Evolutionary conservation across 1,140 invertebrate genomes (phyloP).

Genomic region (Diorhabda sublineata): DNA sequence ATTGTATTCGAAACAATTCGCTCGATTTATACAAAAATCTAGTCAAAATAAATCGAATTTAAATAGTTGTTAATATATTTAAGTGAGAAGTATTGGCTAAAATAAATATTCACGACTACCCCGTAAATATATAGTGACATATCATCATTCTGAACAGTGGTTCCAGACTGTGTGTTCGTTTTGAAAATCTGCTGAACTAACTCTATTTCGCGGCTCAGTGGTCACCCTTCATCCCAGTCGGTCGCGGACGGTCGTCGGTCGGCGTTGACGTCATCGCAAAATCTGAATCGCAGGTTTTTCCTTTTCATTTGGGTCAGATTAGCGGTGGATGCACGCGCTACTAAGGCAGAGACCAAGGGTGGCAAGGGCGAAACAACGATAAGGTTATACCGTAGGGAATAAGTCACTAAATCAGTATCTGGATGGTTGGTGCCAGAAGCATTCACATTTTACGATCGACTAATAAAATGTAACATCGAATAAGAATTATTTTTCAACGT

Average conservation of each 20-base stretch:
- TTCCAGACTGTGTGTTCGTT: neutral
- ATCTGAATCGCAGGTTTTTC: constrained; percentile 11
- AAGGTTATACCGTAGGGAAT: neutral
- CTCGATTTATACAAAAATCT: too few species aligned
- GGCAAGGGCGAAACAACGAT: neutral
- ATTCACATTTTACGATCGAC: too few species aligned
- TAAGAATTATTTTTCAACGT: too few species aligned
- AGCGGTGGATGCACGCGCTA: constrained; percentile 11
- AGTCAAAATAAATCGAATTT: too few species aligned
- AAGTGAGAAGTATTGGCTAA: too few species aligned
- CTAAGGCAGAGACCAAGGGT: neutral
- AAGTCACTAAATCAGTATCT: neutral
- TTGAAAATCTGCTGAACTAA: constrained; percentile 15
- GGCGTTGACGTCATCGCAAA: constrained; percentile 10
- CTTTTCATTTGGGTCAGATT: constrained; percentile 20
- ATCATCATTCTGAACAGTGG: too few species aligned
- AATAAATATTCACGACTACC: too few species aligned
- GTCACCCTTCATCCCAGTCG: constrained; percentile 9
- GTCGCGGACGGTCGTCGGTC: neutral
- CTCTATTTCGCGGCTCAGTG: constrained; percentile 15
- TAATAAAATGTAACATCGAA: too few species aligned
- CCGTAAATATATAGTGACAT: too few species aligned
- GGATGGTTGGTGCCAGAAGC: neutral
- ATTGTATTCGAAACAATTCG: too few species aligned
- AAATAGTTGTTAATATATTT: too few species aligned